Evolutionary conservation across 2,888 invertebrate species (phyloP), one percentile per base, ranked within the genome.

Genomic region (Hyles lineata): DNA sequence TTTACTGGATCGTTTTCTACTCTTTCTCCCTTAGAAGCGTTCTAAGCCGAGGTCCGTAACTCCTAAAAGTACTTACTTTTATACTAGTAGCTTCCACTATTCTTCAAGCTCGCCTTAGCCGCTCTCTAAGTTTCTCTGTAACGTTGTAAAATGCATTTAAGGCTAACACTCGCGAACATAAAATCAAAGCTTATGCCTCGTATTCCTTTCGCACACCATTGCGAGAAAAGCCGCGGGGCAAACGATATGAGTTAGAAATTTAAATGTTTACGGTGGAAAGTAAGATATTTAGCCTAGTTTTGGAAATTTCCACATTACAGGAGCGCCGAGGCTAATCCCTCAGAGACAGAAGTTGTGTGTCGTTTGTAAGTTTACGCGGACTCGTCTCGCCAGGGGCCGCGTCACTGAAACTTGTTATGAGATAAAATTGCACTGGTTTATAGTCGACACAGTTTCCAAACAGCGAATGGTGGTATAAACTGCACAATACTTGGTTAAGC

Each of bases 341-440:
- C 69, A 63, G 79, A 76, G 80, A 73, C 70, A 71, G 74, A 84
- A 84, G 80, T 84, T 84, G 79, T 80, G 78, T 79, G 77, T 82
- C 81, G 83, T 81, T 82, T 82, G 83, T 83, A 86, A 88, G 86
- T 89, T 87, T 85, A 85, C 83, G 83, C 81, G 85, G 82, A 77
- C 78, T 76, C 76, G 79, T 77, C 79, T 74, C 79, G 84, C 84
- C 83, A 76, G 74, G 82, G 85, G 85, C 82, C 79, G 79, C 82
- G 81, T 82, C 85, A 87, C 86, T 86, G 85, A 87, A 89, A 89
- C 87, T 89, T 87, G 85, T 87, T 85, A 86, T 82, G 85, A 85
- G 83, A 85, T 85, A 84, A 85, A 85, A 86, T 82, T 86, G 85
- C 82, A 81, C 83, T 83, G 84, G 83, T 87, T 86, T 85, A 85